Conservation (phyloP, 2,797 vertebrate genomes). For the Momotus momota region DNA sequence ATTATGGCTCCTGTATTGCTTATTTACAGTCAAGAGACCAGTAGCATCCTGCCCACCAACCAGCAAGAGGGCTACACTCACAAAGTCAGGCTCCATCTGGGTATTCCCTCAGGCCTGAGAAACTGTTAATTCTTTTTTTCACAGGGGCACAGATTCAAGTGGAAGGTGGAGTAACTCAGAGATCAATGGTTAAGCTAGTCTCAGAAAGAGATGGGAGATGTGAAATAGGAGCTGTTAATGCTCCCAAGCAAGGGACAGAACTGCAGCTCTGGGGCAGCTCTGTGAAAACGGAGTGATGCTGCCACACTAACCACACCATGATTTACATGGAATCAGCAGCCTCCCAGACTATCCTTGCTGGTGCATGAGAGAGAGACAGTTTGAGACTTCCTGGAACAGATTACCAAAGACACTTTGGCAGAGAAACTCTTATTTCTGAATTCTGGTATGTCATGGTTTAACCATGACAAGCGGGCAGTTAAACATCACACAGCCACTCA, state of each 20-base stretch:
- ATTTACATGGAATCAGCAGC: not conserved
- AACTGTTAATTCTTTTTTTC: slow-evolving; percentile 16
- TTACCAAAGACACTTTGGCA: not conserved
- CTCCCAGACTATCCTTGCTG: not conserved
- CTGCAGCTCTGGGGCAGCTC: not conserved
- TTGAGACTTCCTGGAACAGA: not conserved
- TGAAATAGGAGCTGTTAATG: not conserved
- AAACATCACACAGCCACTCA: not conserved
- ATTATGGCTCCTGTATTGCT: not conserved
- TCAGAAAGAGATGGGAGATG: not conserved
- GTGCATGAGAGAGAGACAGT: not conserved
- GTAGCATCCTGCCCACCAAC: not conserved
- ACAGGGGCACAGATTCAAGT: not conserved
- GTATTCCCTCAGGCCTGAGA: not conserved
- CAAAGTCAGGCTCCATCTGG: not conserved
- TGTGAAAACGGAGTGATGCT: not conserved
- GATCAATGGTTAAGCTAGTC: not conserved
- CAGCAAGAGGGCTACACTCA: not conserved
- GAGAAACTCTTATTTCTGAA: not conserved
- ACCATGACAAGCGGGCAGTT: not conserved
- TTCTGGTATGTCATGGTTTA: not conserved
- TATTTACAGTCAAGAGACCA: not conserved
- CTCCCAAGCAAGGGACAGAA: not conserved
- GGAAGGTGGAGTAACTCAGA: not conserved
- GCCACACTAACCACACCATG: not conserved